Conservation (phyloP, 2,888 invertebrate genomes). For the Aelia acuminata region DNA sequence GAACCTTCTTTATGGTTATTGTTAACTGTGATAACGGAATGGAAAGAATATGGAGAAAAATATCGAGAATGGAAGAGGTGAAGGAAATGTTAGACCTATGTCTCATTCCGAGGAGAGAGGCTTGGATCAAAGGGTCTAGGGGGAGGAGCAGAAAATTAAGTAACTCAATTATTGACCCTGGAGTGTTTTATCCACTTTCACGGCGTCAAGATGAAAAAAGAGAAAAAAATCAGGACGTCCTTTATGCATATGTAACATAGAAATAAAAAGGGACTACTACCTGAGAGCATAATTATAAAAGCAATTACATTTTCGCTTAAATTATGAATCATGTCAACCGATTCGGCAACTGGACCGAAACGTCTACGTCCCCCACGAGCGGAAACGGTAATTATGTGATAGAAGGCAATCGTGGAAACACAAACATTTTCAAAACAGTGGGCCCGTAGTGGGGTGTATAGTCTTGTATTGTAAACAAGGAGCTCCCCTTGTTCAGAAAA, state of each 20-base stretch:
- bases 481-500: constrained; percentile 46
- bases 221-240: background rate
- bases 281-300: background rate
- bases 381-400: constrained; percentile 14
- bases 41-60: background rate
- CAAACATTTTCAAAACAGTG: constrained; percentile 44
- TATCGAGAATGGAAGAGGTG: background rate
- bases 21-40: background rate
- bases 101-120: background rate
- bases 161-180: constrained; percentile 20
- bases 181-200: background rate
- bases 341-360: background rate
- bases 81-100: background rate
- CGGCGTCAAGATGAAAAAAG: background rate
- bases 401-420: constrained; percentile 33
- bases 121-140: background rate
- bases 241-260: background rate
- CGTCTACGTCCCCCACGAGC: background rate
- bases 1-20: no score
- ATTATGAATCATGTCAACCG: background rate
- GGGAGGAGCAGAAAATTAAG: background rate
- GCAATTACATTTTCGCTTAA: background rate
- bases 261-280: background rate
- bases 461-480: constrained; percentile 56
- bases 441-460: constrained; percentile 45